Evolutionary conservation across 2,888 invertebrate species (phyloP).

Genomic region (Ecdyonurus torrentis): DNA sequence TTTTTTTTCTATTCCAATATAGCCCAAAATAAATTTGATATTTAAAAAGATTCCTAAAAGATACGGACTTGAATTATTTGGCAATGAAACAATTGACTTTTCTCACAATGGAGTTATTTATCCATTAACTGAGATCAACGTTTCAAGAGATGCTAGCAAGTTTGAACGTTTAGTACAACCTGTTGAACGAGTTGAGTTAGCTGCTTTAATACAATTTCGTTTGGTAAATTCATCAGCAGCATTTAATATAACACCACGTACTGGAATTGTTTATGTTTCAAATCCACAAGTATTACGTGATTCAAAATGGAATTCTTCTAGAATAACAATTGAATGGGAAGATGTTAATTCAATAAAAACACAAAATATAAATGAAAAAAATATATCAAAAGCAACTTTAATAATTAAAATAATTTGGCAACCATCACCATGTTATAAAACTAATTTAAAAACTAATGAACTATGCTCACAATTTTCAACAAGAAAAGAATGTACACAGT

Average conservation of each 20-base stretch:
- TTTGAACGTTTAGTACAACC: neutral
- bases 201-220: neutral
- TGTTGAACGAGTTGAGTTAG: neutral
- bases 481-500: neutral
- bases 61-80: neutral
- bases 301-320: neutral
- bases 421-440: neutral
- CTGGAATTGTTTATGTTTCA: neutral
- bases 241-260: neutral
- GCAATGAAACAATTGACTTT: neutral
- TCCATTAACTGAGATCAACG: neutral
- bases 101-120: neutral
- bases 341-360: neutral
- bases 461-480: neutral
- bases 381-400: neutral
- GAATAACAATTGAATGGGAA: neutral
- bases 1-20: neutral
- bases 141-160: neutral
- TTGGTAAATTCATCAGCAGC: neutral
- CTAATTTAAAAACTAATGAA: neutral
- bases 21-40: neutral
- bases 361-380: no score
- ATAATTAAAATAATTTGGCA: neutral
- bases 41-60: neutral
- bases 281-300: neutral